Percentiles rank a stretch among this genome's conserved stretches.
phyloP scores from a whole-genome alignment of 2,113 vertebrate genomes.

The Thalassarche chlororhynchos region DNA sequence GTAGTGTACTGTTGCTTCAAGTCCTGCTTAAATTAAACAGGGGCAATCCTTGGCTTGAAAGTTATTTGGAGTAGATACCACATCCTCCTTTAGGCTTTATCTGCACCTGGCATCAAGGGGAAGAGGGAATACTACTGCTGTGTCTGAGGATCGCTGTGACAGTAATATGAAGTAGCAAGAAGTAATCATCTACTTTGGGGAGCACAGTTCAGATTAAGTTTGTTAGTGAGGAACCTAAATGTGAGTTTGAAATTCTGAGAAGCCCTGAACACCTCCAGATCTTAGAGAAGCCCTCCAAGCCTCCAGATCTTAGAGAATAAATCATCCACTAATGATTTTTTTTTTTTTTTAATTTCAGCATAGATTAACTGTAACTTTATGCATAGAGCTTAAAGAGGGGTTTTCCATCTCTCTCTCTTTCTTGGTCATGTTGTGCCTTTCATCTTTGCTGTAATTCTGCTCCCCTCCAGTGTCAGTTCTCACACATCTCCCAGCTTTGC shows the following conservation, averaged over 20 bases:
- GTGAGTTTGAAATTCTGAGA: background rate
- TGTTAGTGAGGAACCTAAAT: background rate
- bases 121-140: background rate
- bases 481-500: background rate
- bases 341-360: background rate
- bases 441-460: slow-evolving; percentile 23
- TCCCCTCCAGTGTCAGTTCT: slow-evolving; percentile 31
- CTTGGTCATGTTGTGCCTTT: background rate
- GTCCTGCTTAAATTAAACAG: background rate
- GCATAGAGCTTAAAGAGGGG: background rate
- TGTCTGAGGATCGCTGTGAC: background rate
- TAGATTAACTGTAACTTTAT: background rate
- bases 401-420: background rate
- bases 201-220: background rate
- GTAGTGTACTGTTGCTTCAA: background rate
- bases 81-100: background rate
- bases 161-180: background rate
- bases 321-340: background rate
- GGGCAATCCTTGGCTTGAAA: background rate
- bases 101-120: background rate
- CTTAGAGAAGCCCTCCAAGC: background rate
- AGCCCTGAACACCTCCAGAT: background rate
- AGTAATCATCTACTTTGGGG: background rate
- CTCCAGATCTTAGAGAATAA: background rate
- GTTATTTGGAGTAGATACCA: background rate